Conservation (phyloP, 2,888 invertebrate species). For the Globia sparganii region DNA sequence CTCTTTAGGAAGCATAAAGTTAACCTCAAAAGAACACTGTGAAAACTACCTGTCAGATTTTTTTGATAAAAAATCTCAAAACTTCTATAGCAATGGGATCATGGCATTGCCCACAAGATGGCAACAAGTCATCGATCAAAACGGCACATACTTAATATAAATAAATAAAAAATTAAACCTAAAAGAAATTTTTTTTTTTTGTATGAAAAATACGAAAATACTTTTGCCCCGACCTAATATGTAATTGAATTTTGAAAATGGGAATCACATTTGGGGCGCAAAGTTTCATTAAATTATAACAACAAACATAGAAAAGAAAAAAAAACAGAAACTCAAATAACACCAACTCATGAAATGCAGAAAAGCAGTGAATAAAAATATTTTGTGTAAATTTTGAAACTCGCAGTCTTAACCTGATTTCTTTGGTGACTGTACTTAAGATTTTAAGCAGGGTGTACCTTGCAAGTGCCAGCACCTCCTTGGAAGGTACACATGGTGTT, state of each 20-base stretch:
- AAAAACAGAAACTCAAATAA: not conserved
- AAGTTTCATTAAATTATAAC: not conserved
- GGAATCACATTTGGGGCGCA: not conserved
- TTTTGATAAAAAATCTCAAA: too few species aligned
- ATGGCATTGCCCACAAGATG: too few species aligned
- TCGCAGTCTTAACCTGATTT: not conserved
- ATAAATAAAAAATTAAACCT: too few species aligned
- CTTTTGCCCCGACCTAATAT: too few species aligned
- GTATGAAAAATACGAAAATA: too few species aligned
- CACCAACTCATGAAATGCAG: not conserved
- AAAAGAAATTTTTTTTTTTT: too few species aligned
- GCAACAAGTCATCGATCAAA: too few species aligned
- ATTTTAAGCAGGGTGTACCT: conserved; percentile 71
- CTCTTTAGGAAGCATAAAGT: too few species aligned
- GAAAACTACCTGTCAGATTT: too few species aligned
- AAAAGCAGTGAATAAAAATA: not conserved
- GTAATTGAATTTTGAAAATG: not conserved
- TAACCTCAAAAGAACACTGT: too few species aligned
- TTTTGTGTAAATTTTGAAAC: not conserved
- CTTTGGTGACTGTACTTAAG: not conserved
- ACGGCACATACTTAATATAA: too few species aligned
- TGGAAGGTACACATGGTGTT: conserved; percentile 79
- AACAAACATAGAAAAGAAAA: not conserved
- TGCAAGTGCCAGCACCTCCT: conserved; percentile 81
- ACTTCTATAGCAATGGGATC: too few species aligned